These are phyloP conservation scores for Gymnarchus niloticus DNA, from an alignment of 2,113 vertebrate genomes.

Conservation along the genomic window DNA sequence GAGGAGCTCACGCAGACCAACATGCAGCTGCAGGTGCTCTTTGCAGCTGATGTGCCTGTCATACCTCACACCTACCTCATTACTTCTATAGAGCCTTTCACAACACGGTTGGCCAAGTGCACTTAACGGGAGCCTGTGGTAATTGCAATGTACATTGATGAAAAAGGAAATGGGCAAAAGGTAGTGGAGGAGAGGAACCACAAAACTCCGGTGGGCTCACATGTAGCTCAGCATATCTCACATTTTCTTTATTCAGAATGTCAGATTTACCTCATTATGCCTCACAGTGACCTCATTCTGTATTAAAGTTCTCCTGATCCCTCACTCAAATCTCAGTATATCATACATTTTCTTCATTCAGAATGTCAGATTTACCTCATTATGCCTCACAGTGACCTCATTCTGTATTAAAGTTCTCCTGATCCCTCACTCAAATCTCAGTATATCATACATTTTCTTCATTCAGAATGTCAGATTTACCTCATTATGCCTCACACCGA, in stretches of 20 bases:
- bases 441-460: not conserved
- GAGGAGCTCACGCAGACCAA: slow-evolving; percentile 98
- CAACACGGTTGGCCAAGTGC: no score
- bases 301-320: not conserved
- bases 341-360: not conserved
- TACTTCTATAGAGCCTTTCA: no score
- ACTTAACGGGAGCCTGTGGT: no score
- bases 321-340: not conserved
- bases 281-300: no score
- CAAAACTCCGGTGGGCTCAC: no score
- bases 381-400: no score
- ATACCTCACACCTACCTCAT: not conserved
- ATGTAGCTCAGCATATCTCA: not conserved
- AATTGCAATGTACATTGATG: no score
- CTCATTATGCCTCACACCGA: not conserved
- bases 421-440: not conserved
- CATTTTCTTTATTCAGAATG: not conserved
- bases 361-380: not conserved
- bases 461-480: not conserved
- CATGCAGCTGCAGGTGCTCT: slow-evolving; percentile 92
- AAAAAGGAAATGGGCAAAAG: no score
- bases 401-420: no score
- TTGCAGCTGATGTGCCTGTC: not conserved
- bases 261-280: not conserved
- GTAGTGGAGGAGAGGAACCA: no score